Evolutionary conservation across 2,797 vertebrate genomes (phyloP).

Genomic region (Hemibagrus guttatus): DNA sequence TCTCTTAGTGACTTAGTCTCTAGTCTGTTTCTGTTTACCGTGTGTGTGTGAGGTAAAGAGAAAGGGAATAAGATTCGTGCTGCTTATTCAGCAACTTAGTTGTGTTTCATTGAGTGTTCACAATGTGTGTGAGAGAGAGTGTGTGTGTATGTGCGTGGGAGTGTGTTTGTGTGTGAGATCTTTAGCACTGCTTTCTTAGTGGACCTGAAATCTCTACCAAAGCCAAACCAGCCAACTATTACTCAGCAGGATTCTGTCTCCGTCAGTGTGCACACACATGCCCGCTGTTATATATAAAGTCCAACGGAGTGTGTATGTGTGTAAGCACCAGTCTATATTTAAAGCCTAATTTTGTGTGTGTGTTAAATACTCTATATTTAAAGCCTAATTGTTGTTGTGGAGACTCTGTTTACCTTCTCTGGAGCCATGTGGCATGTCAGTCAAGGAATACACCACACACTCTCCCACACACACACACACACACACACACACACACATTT

Average conservation of each 20-base stretch:
- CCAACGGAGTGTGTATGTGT: constrained; percentile 54
- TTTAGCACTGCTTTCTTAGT: constrained; percentile 39
- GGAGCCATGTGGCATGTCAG: constrained; percentile 57
- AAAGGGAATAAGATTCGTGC: not conserved
- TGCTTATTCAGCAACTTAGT: constrained; percentile 36
- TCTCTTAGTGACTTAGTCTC: not conserved
- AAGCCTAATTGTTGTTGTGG: constrained; percentile 64
- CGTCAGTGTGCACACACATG: constrained; percentile 35
- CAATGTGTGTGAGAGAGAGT: constrained; percentile 21
- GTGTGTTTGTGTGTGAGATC: constrained; percentile 31
- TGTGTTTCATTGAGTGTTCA: constrained; percentile 27
- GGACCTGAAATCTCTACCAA: constrained; percentile 35
- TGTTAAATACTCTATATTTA: constrained; percentile 61
- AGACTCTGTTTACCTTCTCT: constrained; percentile 62
- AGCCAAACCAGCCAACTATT: constrained; percentile 47
- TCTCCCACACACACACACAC: constrained; percentile 39
- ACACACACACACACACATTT: constrained; percentile 36
- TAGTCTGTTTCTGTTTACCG: constrained; percentile 5
- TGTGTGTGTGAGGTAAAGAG: not conserved
- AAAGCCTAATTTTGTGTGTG: constrained; percentile 53
- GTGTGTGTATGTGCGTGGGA: not conserved
- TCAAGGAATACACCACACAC: constrained; percentile 46
- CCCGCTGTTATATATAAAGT: constrained; percentile 47
- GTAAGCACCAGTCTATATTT: constrained; percentile 47
- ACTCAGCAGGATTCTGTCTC: constrained; percentile 44